phyloP scores from a whole-genome alignment of 2,797 vertebrate genomes.

The Eurystomus glaucurus region DNA sequence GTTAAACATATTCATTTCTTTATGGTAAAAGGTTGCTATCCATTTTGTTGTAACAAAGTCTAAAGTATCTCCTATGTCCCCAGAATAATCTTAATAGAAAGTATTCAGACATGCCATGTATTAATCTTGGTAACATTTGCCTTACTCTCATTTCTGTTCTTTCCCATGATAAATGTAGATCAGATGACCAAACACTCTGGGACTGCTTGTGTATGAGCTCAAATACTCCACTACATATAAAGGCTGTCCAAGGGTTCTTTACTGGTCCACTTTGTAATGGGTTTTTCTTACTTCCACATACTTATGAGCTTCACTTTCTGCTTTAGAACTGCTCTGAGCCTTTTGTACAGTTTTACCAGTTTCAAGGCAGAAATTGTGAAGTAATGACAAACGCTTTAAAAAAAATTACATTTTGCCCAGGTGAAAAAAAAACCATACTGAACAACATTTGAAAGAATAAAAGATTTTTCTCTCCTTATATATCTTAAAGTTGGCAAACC shows the following conservation, averaged over 20 bases:
- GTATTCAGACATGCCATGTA: slow-evolving; percentile 60
- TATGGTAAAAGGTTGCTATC: slow-evolving; percentile 30
- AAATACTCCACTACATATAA: slow-evolving; percentile 66
- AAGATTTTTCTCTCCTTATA: background rate
- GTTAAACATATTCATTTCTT: slow-evolving; percentile 37
- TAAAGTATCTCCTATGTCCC: slow-evolving; percentile 45
- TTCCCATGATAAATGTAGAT: slow-evolving; percentile 74
- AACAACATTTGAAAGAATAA: slow-evolving; percentile 4
- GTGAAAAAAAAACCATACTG: slow-evolving; percentile 28
- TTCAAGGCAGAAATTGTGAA: slow-evolving; percentile 75
- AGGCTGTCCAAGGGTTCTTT: slow-evolving; percentile 78
- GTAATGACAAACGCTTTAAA: slow-evolving; percentile 32
- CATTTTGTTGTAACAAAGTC: slow-evolving; percentile 27
- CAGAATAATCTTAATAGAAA: slow-evolving; percentile 48
- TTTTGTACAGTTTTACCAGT: slow-evolving; percentile 78
- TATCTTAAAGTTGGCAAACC: slow-evolving; percentile 10
- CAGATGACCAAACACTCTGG: slow-evolving; percentile 84
- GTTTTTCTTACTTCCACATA: slow-evolving; percentile 77
- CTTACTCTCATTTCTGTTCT: slow-evolving; percentile 79
- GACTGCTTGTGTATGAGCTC: slow-evolving; percentile 79
- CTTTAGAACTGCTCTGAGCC: slow-evolving; percentile 70
- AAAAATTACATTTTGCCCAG: background rate
- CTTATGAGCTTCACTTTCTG: slow-evolving; percentile 59
- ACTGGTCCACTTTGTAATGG: slow-evolving; percentile 73
- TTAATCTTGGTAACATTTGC: slow-evolving; percentile 73